Evolutionary conservation across 2,888 invertebrate genomes (phyloP).

Genomic region (Drosophila siamana): DNA sequence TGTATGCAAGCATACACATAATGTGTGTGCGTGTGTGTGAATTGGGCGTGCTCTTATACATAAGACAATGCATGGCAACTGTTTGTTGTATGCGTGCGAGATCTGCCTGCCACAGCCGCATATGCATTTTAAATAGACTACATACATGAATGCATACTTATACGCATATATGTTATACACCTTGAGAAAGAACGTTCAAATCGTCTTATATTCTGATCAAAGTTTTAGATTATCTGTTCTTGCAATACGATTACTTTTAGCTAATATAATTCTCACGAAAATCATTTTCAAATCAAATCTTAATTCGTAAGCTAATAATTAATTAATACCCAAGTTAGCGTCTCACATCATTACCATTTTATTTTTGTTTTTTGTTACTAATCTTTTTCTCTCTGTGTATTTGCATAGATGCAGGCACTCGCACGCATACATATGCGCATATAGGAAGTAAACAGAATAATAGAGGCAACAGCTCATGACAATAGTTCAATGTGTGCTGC

Average conservation of each 20-base stretch:
- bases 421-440: conserved; percentile 4
- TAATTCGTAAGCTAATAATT: too few relatives aligned
- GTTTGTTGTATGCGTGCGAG: conserved; percentile 24
- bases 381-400: not conserved
- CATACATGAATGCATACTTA: conserved; percentile 1
- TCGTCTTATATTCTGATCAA: not conserved
- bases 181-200: not conserved
- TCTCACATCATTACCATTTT: too few relatives aligned
- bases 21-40: not conserved
- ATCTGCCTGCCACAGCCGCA: conserved; percentile 7
- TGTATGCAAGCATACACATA: conserved; percentile 5
- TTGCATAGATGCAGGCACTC: not conserved
- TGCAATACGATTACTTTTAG: too few relatives aligned
- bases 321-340: too few relatives aligned
- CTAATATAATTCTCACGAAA: too few relatives aligned
- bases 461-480: conserved; percentile 59
- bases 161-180: not conserved
- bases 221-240: too few relatives aligned
- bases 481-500: conserved; percentile 63
- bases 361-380: too few relatives aligned
- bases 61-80: conserved; percentile 21
- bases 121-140: conserved; percentile 17
- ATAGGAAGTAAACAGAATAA: conserved; percentile 61
- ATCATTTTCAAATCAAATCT: too few relatives aligned
- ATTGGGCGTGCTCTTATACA: conserved; percentile 17